Percentiles rank a stretch among this genome's conserved stretches.
Conservation (phyloP, 2,797 vertebrate species). For the Labeo calbasu region DNA sequence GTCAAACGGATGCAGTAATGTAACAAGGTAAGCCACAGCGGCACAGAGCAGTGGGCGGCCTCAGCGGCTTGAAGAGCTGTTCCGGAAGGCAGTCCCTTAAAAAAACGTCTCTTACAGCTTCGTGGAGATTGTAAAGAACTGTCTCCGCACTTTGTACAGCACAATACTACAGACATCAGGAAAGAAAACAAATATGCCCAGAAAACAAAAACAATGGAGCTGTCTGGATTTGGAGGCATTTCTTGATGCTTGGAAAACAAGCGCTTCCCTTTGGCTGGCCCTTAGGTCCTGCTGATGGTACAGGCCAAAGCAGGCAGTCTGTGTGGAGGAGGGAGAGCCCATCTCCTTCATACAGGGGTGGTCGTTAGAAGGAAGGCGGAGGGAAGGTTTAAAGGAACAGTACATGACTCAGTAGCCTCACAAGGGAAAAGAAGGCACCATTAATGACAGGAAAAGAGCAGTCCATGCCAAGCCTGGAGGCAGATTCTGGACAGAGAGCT, state of each 20-base stretch:
- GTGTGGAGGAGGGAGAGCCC: conserved; percentile 63
- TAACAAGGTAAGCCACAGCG: conserved; percentile 72
- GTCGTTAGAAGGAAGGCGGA: conserved; percentile 54
- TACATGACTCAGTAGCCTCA: conserved; percentile 76
- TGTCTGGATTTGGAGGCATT: conserved; percentile 41
- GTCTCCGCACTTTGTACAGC: conserved; percentile 74
- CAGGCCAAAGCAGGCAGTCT: conserved; percentile 74
- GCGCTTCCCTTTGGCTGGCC: conserved; percentile 64
- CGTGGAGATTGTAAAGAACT: conserved; percentile 66
- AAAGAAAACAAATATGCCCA: conserved; percentile 55
- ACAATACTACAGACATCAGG: conserved; percentile 68
- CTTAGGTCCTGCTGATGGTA: conserved; percentile 63
- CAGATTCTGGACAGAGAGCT: conserved; percentile 78
- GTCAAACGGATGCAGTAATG: conserved; percentile 73
- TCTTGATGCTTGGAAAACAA: conserved; percentile 64
- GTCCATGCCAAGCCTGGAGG: conserved; percentile 79
- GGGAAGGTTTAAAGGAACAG: conserved; percentile 46
- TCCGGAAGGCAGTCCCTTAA: conserved; percentile 56
- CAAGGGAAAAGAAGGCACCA: conserved; percentile 88
- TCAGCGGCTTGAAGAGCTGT: conserved; percentile 67
- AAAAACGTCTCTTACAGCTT: conserved; percentile 51
- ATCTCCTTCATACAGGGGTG: conserved; percentile 42
- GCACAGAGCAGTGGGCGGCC: conserved; percentile 67
- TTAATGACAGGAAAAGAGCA: conserved; percentile 82
- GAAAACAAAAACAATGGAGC: conserved; percentile 49